Percentiles rank a stretch among this genome's conserved stretches.
Conservation (phyloP, 2,888 invertebrate species). For the Spodoptera picta region DNA sequence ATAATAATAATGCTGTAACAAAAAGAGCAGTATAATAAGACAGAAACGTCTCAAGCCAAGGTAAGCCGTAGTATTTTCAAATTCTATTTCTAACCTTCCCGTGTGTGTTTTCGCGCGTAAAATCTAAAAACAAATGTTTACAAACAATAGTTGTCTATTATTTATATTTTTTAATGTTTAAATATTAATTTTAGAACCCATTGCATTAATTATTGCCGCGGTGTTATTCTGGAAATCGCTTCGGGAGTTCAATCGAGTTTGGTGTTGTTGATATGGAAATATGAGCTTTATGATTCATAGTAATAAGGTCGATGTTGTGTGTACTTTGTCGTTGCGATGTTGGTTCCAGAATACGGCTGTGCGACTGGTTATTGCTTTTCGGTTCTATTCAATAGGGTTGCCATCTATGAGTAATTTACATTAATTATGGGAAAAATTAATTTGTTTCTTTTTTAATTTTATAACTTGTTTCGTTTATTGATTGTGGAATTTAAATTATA, state of each 20-base stretch:
- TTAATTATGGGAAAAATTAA: constrained; percentile 33
- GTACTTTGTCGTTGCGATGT: constrained; percentile 53
- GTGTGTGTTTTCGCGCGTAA: constrained; percentile 70
- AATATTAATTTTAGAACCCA: constrained; percentile 59
- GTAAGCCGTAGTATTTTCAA: constrained; percentile 56
- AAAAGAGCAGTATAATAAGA: not conserved
- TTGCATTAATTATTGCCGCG: constrained; percentile 67
- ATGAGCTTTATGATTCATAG: constrained; percentile 58
- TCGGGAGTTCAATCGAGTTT: constrained; percentile 59
- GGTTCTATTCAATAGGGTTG: constrained; percentile 50
- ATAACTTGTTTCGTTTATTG: not conserved
- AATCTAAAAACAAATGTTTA: constrained; percentile 55
- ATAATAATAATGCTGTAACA: constrained; percentile 13
- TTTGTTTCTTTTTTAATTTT: constrained; percentile 5
- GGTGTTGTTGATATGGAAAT: constrained; percentile 53
- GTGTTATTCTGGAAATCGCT: constrained; percentile 76
- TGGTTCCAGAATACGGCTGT: constrained; percentile 74
- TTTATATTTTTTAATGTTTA: constrained; percentile 22
- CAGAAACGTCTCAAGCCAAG: constrained; percentile 21
- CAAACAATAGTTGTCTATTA: constrained; percentile 48
- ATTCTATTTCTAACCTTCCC: constrained; percentile 63
- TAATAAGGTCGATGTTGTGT: constrained; percentile 65
- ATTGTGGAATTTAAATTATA: not conserved
- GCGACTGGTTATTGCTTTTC: constrained; percentile 70
- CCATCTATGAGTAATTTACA: constrained; percentile 38